These are phyloP conservation scores for Bos indicus DNA, from an alignment of 2,113 vertebrate species.

Conservation along the genomic window DNA sequence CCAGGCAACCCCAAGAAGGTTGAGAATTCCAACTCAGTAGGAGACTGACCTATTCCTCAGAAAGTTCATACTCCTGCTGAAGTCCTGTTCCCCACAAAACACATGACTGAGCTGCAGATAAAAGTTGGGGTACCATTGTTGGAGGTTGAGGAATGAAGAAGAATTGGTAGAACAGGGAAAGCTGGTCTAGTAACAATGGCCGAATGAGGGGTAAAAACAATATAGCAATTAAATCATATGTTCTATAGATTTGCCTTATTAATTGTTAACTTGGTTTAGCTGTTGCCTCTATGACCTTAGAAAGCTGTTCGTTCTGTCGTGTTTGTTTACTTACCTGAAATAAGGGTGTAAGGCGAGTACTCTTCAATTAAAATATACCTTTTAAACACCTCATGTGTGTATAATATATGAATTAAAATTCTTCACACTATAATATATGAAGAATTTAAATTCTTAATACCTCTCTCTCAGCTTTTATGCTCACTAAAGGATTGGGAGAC, in stretches of 20 bases:
- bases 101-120: slow-evolving; percentile 3
- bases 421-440: background rate
- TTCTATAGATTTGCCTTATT: background rate
- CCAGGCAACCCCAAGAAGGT: slow-evolving; percentile 46
- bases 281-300: background rate
- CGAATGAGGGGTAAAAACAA: background rate
- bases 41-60: slow-evolving; percentile 30
- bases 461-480: background rate
- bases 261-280: background rate
- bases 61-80: background rate
- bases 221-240: background rate
- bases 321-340: background rate
- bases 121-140: slow-evolving; percentile 23
- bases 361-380: background rate
- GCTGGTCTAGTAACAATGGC: background rate
- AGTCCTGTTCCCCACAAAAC: slow-evolving; percentile 7
- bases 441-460: background rate
- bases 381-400: background rate
- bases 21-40: slow-evolving; percentile 46
- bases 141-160: background rate
- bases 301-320: background rate
- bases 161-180: background rate
- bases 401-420: background rate
- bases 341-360: background rate
- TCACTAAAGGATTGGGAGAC: background rate